Base-by-base conservation (phyloP, 1,140 invertebrate genomes). In the Halesus radiatus region DNA sequence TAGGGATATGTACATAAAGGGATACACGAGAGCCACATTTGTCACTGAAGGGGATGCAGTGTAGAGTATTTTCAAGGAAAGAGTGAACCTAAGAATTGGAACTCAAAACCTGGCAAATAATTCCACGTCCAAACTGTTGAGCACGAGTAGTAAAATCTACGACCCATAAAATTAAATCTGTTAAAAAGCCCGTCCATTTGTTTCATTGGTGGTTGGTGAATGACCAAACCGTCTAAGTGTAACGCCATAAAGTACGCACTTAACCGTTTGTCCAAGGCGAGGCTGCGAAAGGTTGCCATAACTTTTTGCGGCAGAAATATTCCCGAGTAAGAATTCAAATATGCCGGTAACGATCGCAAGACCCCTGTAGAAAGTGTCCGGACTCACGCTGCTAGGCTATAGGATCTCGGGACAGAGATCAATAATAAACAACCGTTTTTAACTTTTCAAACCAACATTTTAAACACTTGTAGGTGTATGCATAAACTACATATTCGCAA, bases 371-470 rank as follows among this genome's bases (percentile, higher is more conserved):
- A 16, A 64, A n/a, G 29, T 70, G 66, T 52, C 66, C 50, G 66
- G 37, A 50, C 37, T 50, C 66, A 50, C 32, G 66, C 37, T 70
- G 29, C n/a, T 70, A 45, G 7, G 66, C 66, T 16, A 52, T 50
- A 3, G n/a, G 66, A n/a, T 26, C 29, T 26, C 23, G 29, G 22
- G 62, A 16, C 22, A 37, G 20, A 3, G 66, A 70, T 15, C 32
- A n/a, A 70, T 32, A 66, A 66, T 66, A 66, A 66, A 66, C 29
- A 4, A 66, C 16, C 16, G 23, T 60, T 60, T 60, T 60, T 60
- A 60, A 60, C 10, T 20, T 60, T 60, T 22, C 56, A 18, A 60
- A 60, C 22, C 20, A 1, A 20, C 56, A 60, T 23, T 18, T 60
- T 23, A 23, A 23, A 60, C 20, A 23, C 18, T 20, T 23, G 56